Base-by-base conservation (phyloP, 2,888 invertebrate species). In the Dolichopus griseipennis region DNA sequence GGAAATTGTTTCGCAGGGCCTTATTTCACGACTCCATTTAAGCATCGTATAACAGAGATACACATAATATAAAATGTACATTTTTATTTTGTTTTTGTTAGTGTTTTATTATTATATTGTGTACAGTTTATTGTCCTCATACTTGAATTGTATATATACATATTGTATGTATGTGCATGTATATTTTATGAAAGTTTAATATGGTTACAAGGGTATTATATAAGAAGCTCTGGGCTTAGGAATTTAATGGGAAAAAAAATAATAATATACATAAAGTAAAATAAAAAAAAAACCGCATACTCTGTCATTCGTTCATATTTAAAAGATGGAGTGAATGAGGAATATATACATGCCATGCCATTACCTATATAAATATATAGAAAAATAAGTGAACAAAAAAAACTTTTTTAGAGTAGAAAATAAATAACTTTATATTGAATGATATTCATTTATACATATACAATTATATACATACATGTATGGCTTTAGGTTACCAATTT, bases 161-260 rank as follows among this genome's bases (percentile, higher is more conserved):
- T 52, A 18, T 52, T 41, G 3, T 41, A 18, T 52, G 18, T 52
- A 18, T 52, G 6, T 52, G 18, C 18, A 18, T 52, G 6, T 52
- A 18, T 37, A 18, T 52, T 52, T 52, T 52, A 52, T 52, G 18
- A 52, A 52, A 52, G 52, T 52, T 52, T 52, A 18, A 52, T 52
- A 52, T 52, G 52, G 52, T 52, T 52, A 52, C 52, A 52, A 52
- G 52, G 52, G 18, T 52, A 52, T 52, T 52, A 52, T 52, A 52
- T 12, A 52, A 52, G 52, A 52, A 52, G 52, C 52, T 52, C n/a
- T 52, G 52, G 52, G 52, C 52, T 52, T 15, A 52, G 52, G 15
- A 52, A 52, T 52, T 52, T 52, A 52, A n/a, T 52, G 18, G 37
- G 8, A 52, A 6, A 52, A 52, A 52, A 52, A 18, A 27, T 27